Conservation (phyloP, 1,140 invertebrate genomes). For the Ganaspis sp. region DNA sequence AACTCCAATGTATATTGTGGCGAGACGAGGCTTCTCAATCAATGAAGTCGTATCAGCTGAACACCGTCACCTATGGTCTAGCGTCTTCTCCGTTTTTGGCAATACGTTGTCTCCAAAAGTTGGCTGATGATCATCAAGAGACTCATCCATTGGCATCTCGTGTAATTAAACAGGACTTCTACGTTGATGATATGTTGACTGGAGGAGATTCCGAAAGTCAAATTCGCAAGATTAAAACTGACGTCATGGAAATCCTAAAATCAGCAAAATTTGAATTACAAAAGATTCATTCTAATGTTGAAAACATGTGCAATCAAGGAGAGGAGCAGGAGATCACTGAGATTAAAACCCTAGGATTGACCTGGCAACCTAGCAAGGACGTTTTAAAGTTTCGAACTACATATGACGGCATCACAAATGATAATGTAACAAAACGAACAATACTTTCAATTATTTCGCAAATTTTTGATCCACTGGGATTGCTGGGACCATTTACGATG, state of each 20-base stretch:
- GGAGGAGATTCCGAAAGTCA: conserved; percentile 47
- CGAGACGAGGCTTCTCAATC: conserved; percentile 19
- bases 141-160: conserved; percentile 52
- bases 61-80: no score
- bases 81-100: no score
- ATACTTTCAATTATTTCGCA: conserved; percentile 55
- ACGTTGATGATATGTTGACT: conserved; percentile 73
- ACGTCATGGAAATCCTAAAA: neutral
- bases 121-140: conserved; percentile 52
- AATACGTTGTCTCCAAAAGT: conserved; percentile 55
- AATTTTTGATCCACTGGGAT: conserved; percentile 55
- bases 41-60: conserved; percentile 29
- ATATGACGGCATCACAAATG: conserved; percentile 8
- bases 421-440: conserved; percentile 52
- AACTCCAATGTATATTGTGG: conserved; percentile 64
- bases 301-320: no score
- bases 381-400: conserved; percentile 43
- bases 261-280: neutral
- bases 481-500: conserved; percentile 4
- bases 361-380: neutral
- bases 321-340: neutral
- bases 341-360: neutral
- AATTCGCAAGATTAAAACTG: neutral
- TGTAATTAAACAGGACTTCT: conserved; percentile 65
- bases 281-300: neutral